Evolutionary conservation across 35 echinoderm and acorn worm genomes (phyloP), one percentile per base, ranked within the genome.

Genomic region (Holothuria glaberrima): DNA sequence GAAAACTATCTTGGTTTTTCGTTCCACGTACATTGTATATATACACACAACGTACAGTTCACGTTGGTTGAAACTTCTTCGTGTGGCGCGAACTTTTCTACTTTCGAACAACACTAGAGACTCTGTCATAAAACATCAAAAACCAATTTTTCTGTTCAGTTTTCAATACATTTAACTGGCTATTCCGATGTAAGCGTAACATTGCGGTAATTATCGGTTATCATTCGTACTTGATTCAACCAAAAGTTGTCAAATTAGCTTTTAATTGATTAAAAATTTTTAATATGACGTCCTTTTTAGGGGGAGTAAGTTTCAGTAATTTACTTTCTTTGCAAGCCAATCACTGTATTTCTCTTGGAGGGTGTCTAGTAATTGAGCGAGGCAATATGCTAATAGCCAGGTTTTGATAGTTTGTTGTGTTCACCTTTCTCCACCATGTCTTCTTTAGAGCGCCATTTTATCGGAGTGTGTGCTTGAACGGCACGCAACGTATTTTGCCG

Each of bases 361-460:
- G 85, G 85, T 87, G 66, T 87, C 61, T 18, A 45, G 22, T 36
- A 70, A 87, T 87, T 87, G 85, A 87, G 62, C 2, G 5, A 32
- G 34, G 41, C 34, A 70, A 71, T 87, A 87, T 87, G 85, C 85
- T 87, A 87, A 87, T 87, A 69, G 54, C 31, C 22, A 68, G 66
- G 66, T 62, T 24, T 87, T 34, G 66, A 20, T 71, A 26, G 85
- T 69, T 87, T 87, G 85, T 71, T 87, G 61, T 67, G 34, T 26
- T 52, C 41, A 26, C 36, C 85, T 67, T 87, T 69, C 61, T 68
- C 85, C 65, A 32, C 60, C 85, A 87, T 87, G 85, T 64, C 50
- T 87, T 33, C 30, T 68, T 54, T 54, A 71, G 66, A 69, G 85
- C 85, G 85, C 85, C 85, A 87, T 87, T 87, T 87, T 87, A 69